Conservation (phyloP, 2,888 invertebrate species). For the Tetramorium bicarinatum region DNA sequence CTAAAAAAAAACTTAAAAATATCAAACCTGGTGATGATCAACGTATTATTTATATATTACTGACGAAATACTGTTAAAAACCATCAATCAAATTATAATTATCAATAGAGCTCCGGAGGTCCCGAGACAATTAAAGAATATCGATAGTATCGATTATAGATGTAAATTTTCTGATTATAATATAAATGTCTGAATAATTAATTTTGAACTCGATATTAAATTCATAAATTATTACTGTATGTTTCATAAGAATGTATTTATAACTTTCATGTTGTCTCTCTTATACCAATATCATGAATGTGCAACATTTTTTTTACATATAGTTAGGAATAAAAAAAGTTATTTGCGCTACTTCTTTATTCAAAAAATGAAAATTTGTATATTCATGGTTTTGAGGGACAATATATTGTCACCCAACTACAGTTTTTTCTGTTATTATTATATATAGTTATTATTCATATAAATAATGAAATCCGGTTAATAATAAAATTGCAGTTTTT, state of each 20-base stretch:
- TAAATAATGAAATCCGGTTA: not conserved
- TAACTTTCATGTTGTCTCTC: too few relatives aligned
- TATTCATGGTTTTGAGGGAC: not conserved
- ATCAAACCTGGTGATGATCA: too few relatives aligned
- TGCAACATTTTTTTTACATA: too few relatives aligned
- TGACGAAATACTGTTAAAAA: not conserved
- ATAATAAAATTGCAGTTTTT: not conserved
- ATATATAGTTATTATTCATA: not conserved
- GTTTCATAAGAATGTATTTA: not conserved
- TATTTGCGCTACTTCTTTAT: too few relatives aligned
- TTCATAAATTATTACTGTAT: not conserved
- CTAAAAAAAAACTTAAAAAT: too few relatives aligned
- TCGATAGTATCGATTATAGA: not conserved
- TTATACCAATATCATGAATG: too few relatives aligned
- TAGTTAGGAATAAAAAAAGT: too few relatives aligned
- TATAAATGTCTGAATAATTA: not conserved
- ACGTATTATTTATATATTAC: not conserved
- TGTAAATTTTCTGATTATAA: not conserved
- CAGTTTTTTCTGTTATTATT: not conserved
- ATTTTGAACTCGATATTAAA: not conserved
- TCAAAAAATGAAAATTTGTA: not conserved
- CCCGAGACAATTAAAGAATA: not conserved
- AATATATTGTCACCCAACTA: not conserved
- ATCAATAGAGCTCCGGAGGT: too few relatives aligned
- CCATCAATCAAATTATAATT: not conserved